Evolutionary conservation across 2,797 vertebrate genomes (phyloP).

Genomic region (Clarias platycephalus): DNA sequence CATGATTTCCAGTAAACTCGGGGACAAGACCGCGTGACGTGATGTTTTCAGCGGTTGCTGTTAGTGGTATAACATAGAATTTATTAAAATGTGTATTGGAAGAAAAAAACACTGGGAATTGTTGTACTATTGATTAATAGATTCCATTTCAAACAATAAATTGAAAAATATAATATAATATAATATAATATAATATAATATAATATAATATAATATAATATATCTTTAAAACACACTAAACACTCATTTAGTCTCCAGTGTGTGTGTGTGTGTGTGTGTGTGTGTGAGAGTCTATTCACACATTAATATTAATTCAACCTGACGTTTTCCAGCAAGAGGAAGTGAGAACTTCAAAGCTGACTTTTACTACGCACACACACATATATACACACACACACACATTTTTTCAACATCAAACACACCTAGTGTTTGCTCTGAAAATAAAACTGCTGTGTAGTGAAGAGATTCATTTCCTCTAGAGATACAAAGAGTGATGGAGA

Average conservation of each 20-base stretch:
- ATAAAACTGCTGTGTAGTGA: slow-evolving; percentile 49
- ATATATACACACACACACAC: slow-evolving; percentile 39
- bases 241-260: slow-evolving; percentile 3
- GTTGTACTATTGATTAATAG: slow-evolving; percentile 4
- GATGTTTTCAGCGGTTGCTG: slow-evolving; percentile 22
- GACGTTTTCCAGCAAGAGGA: slow-evolving; percentile 51
- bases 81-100: slow-evolving; percentile 13
- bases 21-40: slow-evolving; percentile 20
- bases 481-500: slow-evolving; percentile 20
- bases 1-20: slow-evolving; percentile 26
- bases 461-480: slow-evolving; percentile 53
- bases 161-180: not conserved
- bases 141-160: slow-evolving; percentile 1
- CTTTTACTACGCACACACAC: slow-evolving; percentile 44
- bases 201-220: not conserved
- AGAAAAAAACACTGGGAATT: slow-evolving; percentile 3
- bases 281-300: slow-evolving; percentile 19
- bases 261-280: not conserved
- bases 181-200: not conserved
- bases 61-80: slow-evolving; percentile 15
- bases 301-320: slow-evolving; percentile 41
- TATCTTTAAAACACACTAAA: slow-evolving; percentile 3
- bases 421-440: slow-evolving; percentile 50
- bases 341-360: slow-evolving; percentile 58
- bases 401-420: slow-evolving; percentile 53